A percentile compares a stretch with the other conserved stretches of the same genome.
Evolutionary conservation across 2,113 vertebrate species (phyloP).

Genomic region (Dasyprocta punctata): DNA sequence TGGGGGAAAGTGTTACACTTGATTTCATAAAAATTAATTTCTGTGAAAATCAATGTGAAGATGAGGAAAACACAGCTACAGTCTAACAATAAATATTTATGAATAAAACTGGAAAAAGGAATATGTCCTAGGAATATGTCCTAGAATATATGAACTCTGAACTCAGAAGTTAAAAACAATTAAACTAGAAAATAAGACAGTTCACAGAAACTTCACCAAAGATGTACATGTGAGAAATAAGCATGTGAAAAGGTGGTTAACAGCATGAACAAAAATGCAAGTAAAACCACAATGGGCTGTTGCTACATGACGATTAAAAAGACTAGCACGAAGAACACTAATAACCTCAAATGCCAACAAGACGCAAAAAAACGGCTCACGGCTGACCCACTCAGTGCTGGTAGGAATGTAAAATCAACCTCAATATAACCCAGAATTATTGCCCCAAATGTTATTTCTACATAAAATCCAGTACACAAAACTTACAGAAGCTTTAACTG

Average conservation of each 20-base stretch:
- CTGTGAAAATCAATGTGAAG: not conserved
- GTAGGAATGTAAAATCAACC: not conserved
- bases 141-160: not conserved
- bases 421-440: not conserved
- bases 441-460: not conserved
- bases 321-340: not conserved
- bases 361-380: not conserved
- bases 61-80: not conserved
- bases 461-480: not conserved
- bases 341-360: not conserved
- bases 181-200: not conserved
- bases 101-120: not conserved
- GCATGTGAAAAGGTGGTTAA: not conserved
- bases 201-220: not conserved
- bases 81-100: not conserved
- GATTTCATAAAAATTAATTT: not conserved
- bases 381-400: not conserved
- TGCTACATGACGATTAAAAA: not conserved
- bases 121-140: not conserved
- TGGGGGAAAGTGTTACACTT: not conserved
- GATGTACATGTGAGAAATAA: not conserved
- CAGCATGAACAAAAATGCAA: not conserved
- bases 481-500: not conserved
- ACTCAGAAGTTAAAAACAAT: not conserved
- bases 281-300: not conserved